Evolutionary conservation across 1,140 invertebrate species (phyloP).

Genomic region (Ladona fulva): DNA sequence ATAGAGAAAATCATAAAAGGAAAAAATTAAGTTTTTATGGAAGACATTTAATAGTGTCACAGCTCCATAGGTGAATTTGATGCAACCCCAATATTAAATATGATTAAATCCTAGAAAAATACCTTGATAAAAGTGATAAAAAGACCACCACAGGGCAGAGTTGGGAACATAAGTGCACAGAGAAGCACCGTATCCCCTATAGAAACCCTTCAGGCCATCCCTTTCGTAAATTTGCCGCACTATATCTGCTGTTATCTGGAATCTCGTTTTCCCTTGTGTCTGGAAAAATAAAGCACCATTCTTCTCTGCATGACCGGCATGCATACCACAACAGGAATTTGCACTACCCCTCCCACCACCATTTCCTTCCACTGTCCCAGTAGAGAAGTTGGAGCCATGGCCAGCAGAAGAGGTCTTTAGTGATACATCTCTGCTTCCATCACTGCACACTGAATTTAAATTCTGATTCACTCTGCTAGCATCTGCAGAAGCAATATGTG

Average conservation of each 20-base stretch:
- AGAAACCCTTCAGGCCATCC: slow-evolving; percentile 83
- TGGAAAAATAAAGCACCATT: slow-evolving; percentile 56
- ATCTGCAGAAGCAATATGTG: not conserved
- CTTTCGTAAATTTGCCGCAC: slow-evolving; percentile 60
- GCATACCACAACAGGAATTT: not conserved
- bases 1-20: too few species aligned
- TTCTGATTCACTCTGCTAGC: not conserved
- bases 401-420: not conserved
- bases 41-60: too few species aligned
- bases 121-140: slow-evolving; percentile 94
- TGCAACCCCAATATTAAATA: too few species aligned
- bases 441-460: not conserved
- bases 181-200: slow-evolving; percentile 86
- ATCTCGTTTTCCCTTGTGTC: slow-evolving; percentile 47
- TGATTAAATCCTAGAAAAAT: too few species aligned
- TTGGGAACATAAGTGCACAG: slow-evolving; percentile 89
- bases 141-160: slow-evolving; percentile 92
- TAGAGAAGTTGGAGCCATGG: not conserved
- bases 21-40: too few species aligned
- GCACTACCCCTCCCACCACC: not conserved
- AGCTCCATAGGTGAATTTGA: too few species aligned
- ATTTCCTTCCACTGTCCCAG: not conserved
- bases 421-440: not conserved
- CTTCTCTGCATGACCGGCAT: not conserved
- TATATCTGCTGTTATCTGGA: slow-evolving; percentile 59